Evolutionary conservation across 2,797 vertebrate species (phyloP), one percentile per base, ranked within the genome.

Genomic region (Geotrypetes seraphini): DNA sequence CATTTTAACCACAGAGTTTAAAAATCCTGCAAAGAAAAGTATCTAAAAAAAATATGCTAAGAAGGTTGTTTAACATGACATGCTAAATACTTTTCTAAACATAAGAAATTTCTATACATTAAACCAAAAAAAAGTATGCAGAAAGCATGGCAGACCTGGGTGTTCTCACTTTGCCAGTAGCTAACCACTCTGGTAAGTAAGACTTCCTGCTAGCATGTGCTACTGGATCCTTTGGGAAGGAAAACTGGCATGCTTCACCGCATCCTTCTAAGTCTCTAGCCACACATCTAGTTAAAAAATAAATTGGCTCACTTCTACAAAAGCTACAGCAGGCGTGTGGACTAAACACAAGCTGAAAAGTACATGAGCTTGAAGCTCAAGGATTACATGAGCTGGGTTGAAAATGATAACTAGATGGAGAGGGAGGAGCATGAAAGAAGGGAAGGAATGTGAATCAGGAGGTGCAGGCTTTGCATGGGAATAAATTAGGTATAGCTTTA

Each of bases 181-280:
- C 41, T 58, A 29, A 60, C 60, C 60, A 50, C 63, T 48, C 12
- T 25, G 48, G 55, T 60, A 50, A 67, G 61, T 60, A 65, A 63
- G 63, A 54, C 66, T 67, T 67, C 66, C 66, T 65, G 58, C 40
- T 58, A 48, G 4, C 16, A 14, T 5, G 53, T 60, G 47, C 33
- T 45, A 19, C 27, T 12, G 3, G 10, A 33, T 39, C 49, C 53
- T 47, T 28, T 28, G 58, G 56, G 61, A 58, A 44, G 33, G 32
- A 35, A 33, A 36, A 6, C 30, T 25, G 44, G 51, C 36, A 6
- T 2, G 33, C 26, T 31, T 8, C 16, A 17, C 33, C 44, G 29
- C 49, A n/a, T 26, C 42, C 5, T 1, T 1, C n/a, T 5, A 31
- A 39, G 28, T 26, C 24, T 31, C 16, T 2, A 14, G 46, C 26